phyloP scores from a whole-genome alignment of 1,140 invertebrate genomes.

The Sweltsa coloradensis region DNA sequence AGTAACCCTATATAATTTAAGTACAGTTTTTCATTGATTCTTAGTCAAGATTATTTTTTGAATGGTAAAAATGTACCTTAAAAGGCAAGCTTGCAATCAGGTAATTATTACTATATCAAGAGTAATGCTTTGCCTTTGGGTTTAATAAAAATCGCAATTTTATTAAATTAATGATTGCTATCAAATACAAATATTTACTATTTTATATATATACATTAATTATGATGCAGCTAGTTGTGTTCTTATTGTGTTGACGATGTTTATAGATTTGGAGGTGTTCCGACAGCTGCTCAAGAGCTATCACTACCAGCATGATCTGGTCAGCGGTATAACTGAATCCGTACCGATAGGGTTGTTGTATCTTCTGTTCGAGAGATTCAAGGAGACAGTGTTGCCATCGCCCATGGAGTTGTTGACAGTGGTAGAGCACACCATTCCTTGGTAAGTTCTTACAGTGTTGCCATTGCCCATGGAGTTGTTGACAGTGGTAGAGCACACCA shows the following conservation, averaged over 20 bases:
- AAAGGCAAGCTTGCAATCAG: too few relatives aligned
- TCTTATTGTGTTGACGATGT: too few relatives aligned
- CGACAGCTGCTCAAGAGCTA: conserved; percentile 44
- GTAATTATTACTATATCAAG: too few relatives aligned
- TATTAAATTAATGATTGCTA: not conserved
- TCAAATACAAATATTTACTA: not conserved
- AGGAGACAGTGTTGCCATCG: conserved; percentile 50
- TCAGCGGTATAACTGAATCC: conserved; percentile 45
- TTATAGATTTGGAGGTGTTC: conserved; percentile 38
- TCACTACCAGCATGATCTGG: conserved; percentile 40
- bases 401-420: conserved; percentile 51
- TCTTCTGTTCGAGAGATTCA: conserved; percentile 55
- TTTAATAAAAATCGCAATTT: too few relatives aligned
- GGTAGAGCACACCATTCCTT: conserved; percentile 38
- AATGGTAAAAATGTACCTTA: too few relatives aligned
- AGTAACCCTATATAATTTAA: too few relatives aligned
- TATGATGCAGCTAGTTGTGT: too few relatives aligned
- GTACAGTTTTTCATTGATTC: too few relatives aligned
- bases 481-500: conserved; percentile 39
- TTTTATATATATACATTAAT: not conserved
- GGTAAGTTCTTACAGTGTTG: too few relatives aligned
- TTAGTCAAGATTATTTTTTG: too few relatives aligned
- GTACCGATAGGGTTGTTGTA: conserved; percentile 52
- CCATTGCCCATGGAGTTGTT: conserved; percentile 54
- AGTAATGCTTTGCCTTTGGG: too few relatives aligned